phyloP scores from a whole-genome alignment of 2,888 invertebrate species.

The Xestobium rufovillosum region DNA sequence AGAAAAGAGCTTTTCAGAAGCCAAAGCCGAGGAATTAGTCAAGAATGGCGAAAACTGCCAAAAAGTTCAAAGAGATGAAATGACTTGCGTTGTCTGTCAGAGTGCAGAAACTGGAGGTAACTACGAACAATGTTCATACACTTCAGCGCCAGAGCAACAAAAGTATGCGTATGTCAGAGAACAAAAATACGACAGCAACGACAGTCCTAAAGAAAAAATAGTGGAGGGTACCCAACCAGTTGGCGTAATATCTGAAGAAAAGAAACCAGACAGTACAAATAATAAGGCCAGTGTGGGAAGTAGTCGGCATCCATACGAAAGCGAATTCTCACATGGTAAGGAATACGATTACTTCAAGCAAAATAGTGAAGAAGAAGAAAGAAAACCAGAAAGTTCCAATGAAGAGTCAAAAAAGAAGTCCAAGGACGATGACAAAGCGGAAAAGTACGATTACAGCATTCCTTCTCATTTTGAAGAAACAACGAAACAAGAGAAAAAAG shows the following conservation, averaged over 20 bases:
- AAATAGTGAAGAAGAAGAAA: constrained; percentile 28
- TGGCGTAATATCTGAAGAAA: constrained; percentile 11
- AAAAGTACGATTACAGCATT: constrained; percentile 27
- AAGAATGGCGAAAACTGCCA: constrained; percentile 59
- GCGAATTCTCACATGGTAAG: background rate
- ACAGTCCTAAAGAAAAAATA: constrained; percentile 48
- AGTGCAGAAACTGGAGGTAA: constrained; percentile 67
- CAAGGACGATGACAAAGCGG: constrained; percentile 13
- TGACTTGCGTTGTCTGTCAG: constrained; percentile 66
- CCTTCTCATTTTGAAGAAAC: constrained; percentile 32
- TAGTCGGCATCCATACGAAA: constrained; percentile 9
- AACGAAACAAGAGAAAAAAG: constrained; percentile 20
- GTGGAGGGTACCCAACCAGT: constrained; percentile 13
- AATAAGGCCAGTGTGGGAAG: constrained; percentile 1
- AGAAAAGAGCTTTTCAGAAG: constrained; percentile 54
- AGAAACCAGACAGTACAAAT: constrained; percentile 7
- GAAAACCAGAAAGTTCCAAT: constrained; percentile 8
- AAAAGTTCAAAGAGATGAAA: constrained; percentile 55
- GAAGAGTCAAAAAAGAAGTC: constrained; percentile 3
- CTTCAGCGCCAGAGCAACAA: constrained; percentile 64
- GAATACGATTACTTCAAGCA: constrained; percentile 16
- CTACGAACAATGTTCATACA: constrained; percentile 74
- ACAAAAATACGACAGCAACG: constrained; percentile 54
- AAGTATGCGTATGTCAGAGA: constrained; percentile 60
- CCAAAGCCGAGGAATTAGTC: constrained; percentile 51